Conservation (phyloP, 2,113 vertebrate genomes). For the Odontesthes bonariensis region DNA sequence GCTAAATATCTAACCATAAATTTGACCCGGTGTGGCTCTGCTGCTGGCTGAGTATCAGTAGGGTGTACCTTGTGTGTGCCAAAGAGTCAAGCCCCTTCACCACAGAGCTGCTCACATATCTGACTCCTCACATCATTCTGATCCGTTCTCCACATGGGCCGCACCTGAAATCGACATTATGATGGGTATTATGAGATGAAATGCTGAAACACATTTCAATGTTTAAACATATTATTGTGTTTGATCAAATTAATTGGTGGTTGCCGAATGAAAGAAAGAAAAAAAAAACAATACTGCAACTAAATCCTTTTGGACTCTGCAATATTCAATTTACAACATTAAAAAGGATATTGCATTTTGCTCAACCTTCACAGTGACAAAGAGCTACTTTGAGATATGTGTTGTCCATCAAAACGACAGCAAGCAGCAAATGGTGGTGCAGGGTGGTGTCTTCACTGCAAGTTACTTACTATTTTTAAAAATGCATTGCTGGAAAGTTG, state of each 20-base stretch:
- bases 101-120: constrained; percentile 62
- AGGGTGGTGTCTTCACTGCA: background rate
- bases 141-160: constrained; percentile 31
- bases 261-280: background rate
- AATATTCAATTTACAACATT: background rate
- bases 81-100: constrained; percentile 54
- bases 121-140: constrained; percentile 60
- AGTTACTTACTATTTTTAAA: background rate
- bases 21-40: constrained; percentile 59
- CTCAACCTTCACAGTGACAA: background rate
- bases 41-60: constrained; percentile 64
- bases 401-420: too few species aligned
- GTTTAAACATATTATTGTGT: constrained; percentile 28
- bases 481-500: background rate
- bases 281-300: background rate
- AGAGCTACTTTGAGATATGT: background rate
- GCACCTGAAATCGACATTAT: constrained; percentile 66
- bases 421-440: too few species aligned
- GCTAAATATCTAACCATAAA: constrained; percentile 71
- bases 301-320: background rate
- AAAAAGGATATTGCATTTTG: background rate
- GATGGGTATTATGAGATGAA: constrained; percentile 33
- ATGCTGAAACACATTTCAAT: constrained; percentile 38
- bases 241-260: constrained; percentile 33
- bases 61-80: constrained; percentile 55